Evolutionary conservation across 1,140 invertebrate species (phyloP).

Genomic region (Danaus plexippus): DNA sequence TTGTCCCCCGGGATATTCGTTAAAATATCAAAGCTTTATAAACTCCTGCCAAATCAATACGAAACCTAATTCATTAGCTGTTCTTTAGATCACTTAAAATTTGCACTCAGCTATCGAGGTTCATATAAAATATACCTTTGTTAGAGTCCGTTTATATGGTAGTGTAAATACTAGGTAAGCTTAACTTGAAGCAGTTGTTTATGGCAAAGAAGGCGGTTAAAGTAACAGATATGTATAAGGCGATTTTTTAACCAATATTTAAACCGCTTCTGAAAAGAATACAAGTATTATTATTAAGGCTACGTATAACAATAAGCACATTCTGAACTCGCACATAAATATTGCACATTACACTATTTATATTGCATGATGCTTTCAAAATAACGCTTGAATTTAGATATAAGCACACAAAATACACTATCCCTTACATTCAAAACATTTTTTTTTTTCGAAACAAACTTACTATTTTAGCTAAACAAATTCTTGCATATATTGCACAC

Average conservation of each 20-base stretch:
- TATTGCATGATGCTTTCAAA: constrained; percentile 20
- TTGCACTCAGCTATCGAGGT: constrained; percentile 22
- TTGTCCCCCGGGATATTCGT: constrained; percentile 28
- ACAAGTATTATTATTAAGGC: too few relatives aligned
- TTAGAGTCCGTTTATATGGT: too few relatives aligned
- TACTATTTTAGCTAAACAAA: too few relatives aligned
- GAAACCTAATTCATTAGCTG: constrained; percentile 32
- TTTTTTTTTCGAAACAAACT: too few relatives aligned
- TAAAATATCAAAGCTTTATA: constrained; percentile 30
- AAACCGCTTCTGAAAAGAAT: too few relatives aligned
- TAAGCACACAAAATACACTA: neutral
- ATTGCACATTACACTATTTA: constrained; percentile 10
- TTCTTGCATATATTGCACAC: too few relatives aligned
- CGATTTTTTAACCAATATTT: too few relatives aligned
- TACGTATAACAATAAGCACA: constrained; percentile 5
- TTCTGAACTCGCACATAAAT: constrained; percentile 9
- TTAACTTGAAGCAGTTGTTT: too few relatives aligned
- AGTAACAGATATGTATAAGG: too few relatives aligned
- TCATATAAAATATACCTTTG: constrained; percentile 3
- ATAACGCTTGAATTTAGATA: constrained; percentile 4
- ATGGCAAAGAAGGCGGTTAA: too few relatives aligned
- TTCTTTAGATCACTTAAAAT: constrained; percentile 14
- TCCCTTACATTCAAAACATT: too few relatives aligned
- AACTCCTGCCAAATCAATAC: constrained; percentile 31
- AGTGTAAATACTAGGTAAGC: too few relatives aligned